Evolutionary conservation across 2,888 invertebrate species (phyloP).

Genomic region (Acanthosepion lycidas): DNA sequence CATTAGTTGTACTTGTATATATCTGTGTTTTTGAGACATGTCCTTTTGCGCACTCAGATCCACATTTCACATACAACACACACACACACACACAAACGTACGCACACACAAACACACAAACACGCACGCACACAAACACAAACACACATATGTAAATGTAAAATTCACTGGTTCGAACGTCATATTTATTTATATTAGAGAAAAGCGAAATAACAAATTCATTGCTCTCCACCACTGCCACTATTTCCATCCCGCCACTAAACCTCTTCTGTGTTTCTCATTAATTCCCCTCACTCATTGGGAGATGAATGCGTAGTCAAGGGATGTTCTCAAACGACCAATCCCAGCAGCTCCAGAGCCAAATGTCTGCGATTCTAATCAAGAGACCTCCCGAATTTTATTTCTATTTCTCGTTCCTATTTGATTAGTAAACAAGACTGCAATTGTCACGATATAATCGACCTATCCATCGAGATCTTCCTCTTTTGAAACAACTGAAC

Average conservation of each 20-base stretch:
- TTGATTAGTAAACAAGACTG: neutral
- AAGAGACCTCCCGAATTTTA: neutral
- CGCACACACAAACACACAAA: neutral
- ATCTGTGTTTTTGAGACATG: too few relatives aligned
- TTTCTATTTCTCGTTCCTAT: neutral
- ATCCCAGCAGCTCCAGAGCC: neutral
- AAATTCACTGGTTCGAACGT: neutral
- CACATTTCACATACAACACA: neutral
- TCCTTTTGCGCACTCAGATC: too few relatives aligned
- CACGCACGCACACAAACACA: neutral
- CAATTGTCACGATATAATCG: neutral
- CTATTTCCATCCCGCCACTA: neutral
- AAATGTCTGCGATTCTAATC: neutral
- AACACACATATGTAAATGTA: neutral
- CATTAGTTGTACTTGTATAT: too few relatives aligned
- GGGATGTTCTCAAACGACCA: neutral
- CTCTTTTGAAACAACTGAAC: neutral
- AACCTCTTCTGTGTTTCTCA: neutral
- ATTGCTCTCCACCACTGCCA: neutral
- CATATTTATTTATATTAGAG: constrained; percentile 21
- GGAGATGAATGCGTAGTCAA: neutral
- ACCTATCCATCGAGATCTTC: neutral
- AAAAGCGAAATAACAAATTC: neutral
- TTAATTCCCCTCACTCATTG: neutral
- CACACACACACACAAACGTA: neutral